Evolutionary conservation across 2,888 invertebrate genomes (phyloP).

Genomic region (Oligia latruncula): DNA sequence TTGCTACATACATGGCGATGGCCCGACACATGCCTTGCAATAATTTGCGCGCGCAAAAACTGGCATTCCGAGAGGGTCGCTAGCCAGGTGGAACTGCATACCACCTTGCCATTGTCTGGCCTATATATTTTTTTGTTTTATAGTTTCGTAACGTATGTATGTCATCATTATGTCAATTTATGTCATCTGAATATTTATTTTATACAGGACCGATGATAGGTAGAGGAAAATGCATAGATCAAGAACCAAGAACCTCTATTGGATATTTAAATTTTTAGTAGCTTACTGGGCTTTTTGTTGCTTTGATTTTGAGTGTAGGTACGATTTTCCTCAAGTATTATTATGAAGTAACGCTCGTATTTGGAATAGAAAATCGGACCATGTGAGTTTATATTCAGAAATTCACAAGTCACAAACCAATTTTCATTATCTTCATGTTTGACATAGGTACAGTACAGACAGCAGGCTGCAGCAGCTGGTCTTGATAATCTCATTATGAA

Average conservation of each 20-base stretch:
- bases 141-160: conserved; percentile 39
- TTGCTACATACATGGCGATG: conserved; percentile 34
- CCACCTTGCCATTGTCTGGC: conserved; percentile 57
- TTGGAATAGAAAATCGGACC: not conserved
- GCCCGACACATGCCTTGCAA: conserved; percentile 39
- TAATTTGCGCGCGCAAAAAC: conserved; percentile 59
- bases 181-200: conserved; percentile 45
- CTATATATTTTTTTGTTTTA: conserved; percentile 55
- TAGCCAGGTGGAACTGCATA: conserved; percentile 63
- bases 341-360: not conserved
- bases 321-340: not conserved
- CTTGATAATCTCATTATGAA: not conserved
- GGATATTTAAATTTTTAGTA: conserved; percentile 8
- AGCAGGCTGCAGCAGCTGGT: not conserved
- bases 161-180: conserved; percentile 63
- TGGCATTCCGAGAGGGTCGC: conserved; percentile 63
- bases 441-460: not conserved
- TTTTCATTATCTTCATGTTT: not conserved
- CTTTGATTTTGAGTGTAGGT: not conserved
- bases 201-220: not conserved
- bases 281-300: not conserved
- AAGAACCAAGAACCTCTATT: not conserved
- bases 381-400: not conserved
- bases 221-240: conserved; percentile 10
- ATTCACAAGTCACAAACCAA: not conserved